Base-by-base conservation (phyloP, 2,888 invertebrate genomes). In the Ennomos erosarius region DNA sequence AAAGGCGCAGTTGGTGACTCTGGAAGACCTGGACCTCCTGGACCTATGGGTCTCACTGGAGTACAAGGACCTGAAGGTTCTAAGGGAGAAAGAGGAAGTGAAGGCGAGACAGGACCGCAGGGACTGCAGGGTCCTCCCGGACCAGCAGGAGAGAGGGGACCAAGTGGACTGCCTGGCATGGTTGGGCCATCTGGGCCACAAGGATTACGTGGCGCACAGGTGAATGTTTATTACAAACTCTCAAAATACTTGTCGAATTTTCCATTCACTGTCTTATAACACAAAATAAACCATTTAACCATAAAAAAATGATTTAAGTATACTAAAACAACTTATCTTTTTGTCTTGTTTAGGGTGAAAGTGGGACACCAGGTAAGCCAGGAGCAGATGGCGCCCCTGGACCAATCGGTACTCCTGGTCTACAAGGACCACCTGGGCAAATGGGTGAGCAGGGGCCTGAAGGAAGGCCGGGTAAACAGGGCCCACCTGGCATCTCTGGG, bases 341-440 rank as follows among this genome's bases (percentile, higher is more conserved):
- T 26, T 1, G 26, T 26, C 26, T 26, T 52, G 58, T 49, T 16
- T 71, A 95, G 93, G 96, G 97, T 65, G 96, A 96, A 88, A 92
- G 92, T 67, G 98, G 98, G 39, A 81, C 90, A 47, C 88, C 95
- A 45, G 97, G 96, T 0, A 96, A 96, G 84, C 91, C 95, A 8
- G 97, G 96, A 13, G 86, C 93, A 47, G 96, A 96, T 75, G 97
- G 97, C 3, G 93, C 94, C n/a, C 90, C 94, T 1, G 97, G 97
- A 39, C 93, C 93, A 37, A 86, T 91, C 16, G 97, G 97, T 6
- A 79, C 93, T 48, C 82, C 91, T 12, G 97, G 97, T 3, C 93
- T 94, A 0, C 93, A 94, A 68, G 97, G 97, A 0, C 93, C 93
- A 1, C 93, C 93, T 6, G 96, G 96, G 11, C 93, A 93, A 0